A percentile compares a stretch with the other conserved stretches of the same genome.
These are phyloP conservation scores for Troides oblongomaculatus DNA, from an alignment of 2,888 invertebrate species.

Conservation along the genomic window DNA sequence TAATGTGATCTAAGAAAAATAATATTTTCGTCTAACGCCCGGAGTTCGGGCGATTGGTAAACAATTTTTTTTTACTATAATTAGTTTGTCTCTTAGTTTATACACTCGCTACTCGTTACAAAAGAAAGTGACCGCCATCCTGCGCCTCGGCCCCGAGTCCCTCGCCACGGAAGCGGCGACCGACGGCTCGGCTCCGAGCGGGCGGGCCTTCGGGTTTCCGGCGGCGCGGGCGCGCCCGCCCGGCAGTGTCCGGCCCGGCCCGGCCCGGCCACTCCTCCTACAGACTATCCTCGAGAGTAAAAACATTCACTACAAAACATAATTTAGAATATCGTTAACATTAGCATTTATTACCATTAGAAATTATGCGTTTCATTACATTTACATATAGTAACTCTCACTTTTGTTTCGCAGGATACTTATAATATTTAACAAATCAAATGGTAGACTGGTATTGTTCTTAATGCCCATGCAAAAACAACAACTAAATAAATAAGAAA, in stretches of 20 bases:
- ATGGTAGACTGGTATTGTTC: not conserved
- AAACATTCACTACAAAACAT: constrained; percentile 73
- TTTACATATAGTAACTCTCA: constrained; percentile 48
- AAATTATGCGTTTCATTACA: constrained; percentile 44
- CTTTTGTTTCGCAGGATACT: constrained; percentile 58
- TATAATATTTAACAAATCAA: constrained; percentile 38
- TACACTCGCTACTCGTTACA: constrained; percentile 63
- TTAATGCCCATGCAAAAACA: not conserved
- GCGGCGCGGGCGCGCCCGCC: not conserved
- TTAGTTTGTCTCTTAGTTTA: constrained; percentile 72
- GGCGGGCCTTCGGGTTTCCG: too few species aligned
- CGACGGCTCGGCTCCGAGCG: constrained; percentile 9
- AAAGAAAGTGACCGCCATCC: constrained; percentile 45
- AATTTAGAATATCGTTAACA: constrained; percentile 64
- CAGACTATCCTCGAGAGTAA: constrained; percentile 54
- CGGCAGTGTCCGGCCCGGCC: too few species aligned
- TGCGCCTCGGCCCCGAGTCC: constrained; percentile 17
- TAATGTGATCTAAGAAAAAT: constrained; percentile 80
- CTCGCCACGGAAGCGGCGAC: constrained; percentile 18
- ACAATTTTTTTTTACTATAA: constrained; percentile 72
- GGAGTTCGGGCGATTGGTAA: constrained; percentile 64
- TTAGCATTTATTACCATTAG: constrained; percentile 38
- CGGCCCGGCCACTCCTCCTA: constrained; percentile 29
- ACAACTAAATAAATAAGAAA: not conserved
- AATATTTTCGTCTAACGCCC: constrained; percentile 78